These are phyloP conservation scores for Zeuzera pyrina DNA, from an alignment of 2,888 invertebrate genomes.

Conservation along the genomic window DNA sequence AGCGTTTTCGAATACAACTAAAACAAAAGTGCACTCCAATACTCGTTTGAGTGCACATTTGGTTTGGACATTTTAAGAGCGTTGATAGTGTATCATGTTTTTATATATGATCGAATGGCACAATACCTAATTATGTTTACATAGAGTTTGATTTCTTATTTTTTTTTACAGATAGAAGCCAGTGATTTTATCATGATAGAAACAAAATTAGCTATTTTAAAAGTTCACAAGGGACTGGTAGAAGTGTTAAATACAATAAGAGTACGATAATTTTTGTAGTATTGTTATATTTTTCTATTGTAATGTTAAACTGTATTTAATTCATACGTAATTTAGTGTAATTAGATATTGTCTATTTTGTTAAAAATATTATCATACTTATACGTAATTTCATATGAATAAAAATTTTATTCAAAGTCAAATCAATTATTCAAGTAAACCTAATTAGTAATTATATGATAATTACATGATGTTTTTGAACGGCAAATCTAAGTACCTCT, in stretches of 20 bases:
- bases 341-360: not conserved
- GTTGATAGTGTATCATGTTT: not conserved
- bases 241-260: slow-evolving; percentile 65
- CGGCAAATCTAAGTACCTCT: too few species aligned
- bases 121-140: too few species aligned
- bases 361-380: not conserved
- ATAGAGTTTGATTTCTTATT: slow-evolving; percentile 9
- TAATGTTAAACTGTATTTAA: not conserved
- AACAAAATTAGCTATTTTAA: slow-evolving; percentile 65
- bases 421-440: too few species aligned
- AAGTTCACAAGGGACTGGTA: slow-evolving; percentile 55
- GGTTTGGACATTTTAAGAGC: too few species aligned
- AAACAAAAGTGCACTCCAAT: too few species aligned
- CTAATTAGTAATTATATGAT: too few species aligned
- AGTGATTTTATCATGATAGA: slow-evolving; percentile 79
- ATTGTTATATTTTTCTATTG: not conserved
- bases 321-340: not conserved
- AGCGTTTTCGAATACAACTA: too few species aligned
- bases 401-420: too few species aligned
- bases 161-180: slow-evolving; percentile 73
- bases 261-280: slow-evolving; percentile 32
- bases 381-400: too few species aligned
- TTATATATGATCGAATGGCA: too few species aligned
- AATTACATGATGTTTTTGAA: too few species aligned
- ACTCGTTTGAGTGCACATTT: too few species aligned